A percentile compares a stretch with the other conserved stretches of the same genome.
Conservation (phyloP, 2,113 vertebrate genomes). For the Sciurus niger region DNA sequence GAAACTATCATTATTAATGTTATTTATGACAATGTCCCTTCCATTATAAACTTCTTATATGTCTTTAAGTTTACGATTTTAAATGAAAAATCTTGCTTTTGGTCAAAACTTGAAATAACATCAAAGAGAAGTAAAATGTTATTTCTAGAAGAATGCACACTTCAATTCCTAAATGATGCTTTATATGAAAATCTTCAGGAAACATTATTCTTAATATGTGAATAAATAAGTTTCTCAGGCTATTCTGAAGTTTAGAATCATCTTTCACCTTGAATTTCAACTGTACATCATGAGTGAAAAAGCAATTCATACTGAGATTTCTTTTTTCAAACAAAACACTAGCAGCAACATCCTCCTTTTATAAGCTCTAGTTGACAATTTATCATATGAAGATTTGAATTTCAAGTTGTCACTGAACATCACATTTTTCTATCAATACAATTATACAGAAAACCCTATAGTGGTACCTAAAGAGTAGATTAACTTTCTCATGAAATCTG, state of each 20-base stretch:
- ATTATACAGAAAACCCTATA: not conserved
- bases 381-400: constrained; percentile 28
- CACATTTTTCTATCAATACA: constrained; percentile 10
- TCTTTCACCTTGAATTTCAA: not conserved
- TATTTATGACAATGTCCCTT: not conserved
- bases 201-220: not conserved
- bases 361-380: constrained; percentile 5
- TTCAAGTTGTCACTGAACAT: not conserved
- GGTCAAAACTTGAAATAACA: not conserved
- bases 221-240: not conserved
- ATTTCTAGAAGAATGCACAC: not conserved
- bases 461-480: not conserved
- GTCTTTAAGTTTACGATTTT: not conserved
- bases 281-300: not conserved
- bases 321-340: not conserved
- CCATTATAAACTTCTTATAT: not conserved
- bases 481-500: not conserved
- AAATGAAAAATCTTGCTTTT: not conserved
- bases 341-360: not conserved
- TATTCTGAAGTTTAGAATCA: not conserved
- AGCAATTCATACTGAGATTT: not conserved
- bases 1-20: not conserved
- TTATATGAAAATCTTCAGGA: not conserved
- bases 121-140: not conserved
- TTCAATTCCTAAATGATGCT: not conserved